Evolutionary conservation across 2,888 invertebrate species (phyloP).

Genomic region (Tinea pellionella): DNA sequence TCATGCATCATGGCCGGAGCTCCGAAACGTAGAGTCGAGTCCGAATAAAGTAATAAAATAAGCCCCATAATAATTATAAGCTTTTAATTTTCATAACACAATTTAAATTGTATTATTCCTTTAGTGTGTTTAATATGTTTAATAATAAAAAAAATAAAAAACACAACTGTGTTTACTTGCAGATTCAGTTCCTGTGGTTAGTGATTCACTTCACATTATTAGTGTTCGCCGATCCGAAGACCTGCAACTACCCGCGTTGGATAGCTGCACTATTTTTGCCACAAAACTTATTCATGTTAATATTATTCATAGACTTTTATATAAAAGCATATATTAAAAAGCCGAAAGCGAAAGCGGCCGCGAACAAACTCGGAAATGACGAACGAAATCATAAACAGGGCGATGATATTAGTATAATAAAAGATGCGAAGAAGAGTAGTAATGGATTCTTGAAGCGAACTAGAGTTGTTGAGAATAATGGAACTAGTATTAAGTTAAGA

Average conservation of each 20-base stretch:
- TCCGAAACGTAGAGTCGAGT: too few relatives aligned
- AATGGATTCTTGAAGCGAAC: slow-evolving; percentile 8
- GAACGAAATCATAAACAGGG: not conserved
- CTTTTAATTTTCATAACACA: not conserved
- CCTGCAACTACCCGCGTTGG: slow-evolving; percentile 72
- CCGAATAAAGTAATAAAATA: too few relatives aligned
- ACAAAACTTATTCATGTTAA: slow-evolving; percentile 75
- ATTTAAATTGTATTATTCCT: too few relatives aligned
- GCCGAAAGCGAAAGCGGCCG: slow-evolving; percentile 20
- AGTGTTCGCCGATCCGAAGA: slow-evolving; percentile 32
- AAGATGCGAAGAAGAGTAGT: not conserved
- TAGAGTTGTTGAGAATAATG: not conserved
- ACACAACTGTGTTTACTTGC: slow-evolving; percentile 27
- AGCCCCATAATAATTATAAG: too few relatives aligned
- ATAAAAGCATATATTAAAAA: slow-evolving; percentile 69
- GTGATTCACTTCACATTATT: slow-evolving; percentile 63
- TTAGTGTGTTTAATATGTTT: too few relatives aligned
- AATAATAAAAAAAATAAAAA: too few relatives aligned
- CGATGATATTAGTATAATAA: not conserved
- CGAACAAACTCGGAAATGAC: not conserved
- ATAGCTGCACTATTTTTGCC: slow-evolving; percentile 65
- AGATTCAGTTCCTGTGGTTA: slow-evolving; percentile 74
- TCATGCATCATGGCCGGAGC: too few relatives aligned
- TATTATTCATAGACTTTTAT: slow-evolving; percentile 77
- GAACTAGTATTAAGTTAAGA: not conserved